These are phyloP conservation scores for Choristoneura fumiferana DNA, from an alignment of 1,140 invertebrate species.

Conservation along the genomic window DNA sequence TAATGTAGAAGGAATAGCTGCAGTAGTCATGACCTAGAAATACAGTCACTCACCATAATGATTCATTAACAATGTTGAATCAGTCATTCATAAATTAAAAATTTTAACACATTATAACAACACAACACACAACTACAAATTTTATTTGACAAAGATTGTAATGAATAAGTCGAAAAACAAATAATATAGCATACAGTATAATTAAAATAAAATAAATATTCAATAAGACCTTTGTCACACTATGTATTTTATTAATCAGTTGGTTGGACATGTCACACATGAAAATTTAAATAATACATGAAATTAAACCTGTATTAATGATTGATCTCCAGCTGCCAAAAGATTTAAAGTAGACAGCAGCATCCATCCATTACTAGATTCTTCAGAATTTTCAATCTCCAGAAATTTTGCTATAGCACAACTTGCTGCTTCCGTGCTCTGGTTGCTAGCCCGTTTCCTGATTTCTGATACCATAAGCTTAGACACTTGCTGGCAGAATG, in stretches of 20 bases:
- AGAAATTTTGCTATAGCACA: slow-evolving; percentile 97
- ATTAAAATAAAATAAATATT: too few species aligned
- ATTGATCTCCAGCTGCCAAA: slow-evolving; percentile 89
- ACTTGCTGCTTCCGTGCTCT: slow-evolving; percentile 96
- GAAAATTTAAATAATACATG: too few species aligned
- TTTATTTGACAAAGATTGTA: too few species aligned
- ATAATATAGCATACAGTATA: too few species aligned
- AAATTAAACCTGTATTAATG: slow-evolving; percentile 70
- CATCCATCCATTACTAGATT: slow-evolving; percentile 98
- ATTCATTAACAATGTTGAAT: too few species aligned
- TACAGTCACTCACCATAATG: slow-evolving; percentile 1
- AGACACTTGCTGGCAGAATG: slow-evolving; percentile 96
- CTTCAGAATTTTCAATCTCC: slow-evolving; percentile 94
- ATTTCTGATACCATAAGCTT: slow-evolving; percentile 97
- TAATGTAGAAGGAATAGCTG: slow-evolving; percentile 96
- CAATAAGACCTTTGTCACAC: too few species aligned
- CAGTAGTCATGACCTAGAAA: slow-evolving; percentile 94
- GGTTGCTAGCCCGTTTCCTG: slow-evolving; percentile 94
- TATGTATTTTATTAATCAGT: too few species aligned
- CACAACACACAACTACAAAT: slow-evolving; percentile 14
- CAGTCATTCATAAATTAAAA: background rate
- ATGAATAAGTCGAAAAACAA: too few species aligned
- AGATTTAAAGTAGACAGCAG: slow-evolving; percentile 94
- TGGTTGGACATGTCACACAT: too few species aligned
- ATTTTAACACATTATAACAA: too few species aligned